Evolutionary conservation across 2,888 invertebrate genomes (phyloP).

Genomic region (Brachyopa scutellaris): DNA sequence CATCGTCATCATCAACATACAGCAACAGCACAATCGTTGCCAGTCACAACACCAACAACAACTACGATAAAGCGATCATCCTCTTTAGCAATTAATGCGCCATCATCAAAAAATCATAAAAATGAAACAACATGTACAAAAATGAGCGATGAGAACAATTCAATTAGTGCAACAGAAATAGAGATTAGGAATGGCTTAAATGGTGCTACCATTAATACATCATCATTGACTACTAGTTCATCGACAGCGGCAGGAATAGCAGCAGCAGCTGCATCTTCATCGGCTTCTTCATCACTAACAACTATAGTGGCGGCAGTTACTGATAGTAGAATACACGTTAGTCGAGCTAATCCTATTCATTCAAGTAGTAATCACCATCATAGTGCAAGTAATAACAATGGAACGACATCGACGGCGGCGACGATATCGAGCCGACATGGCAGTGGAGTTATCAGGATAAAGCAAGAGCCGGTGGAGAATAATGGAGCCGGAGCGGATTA

Average conservation of each 20-base stretch:
- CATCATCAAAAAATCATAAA: constrained; percentile 77
- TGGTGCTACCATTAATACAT: constrained; percentile 82
- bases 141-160: constrained; percentile 87
- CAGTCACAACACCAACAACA: constrained; percentile 58
- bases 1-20: constrained; percentile 61
- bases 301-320: constrained; percentile 73
- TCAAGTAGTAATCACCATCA: constrained; percentile 62
- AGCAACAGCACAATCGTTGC: constrained; percentile 60
- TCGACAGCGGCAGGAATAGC: constrained; percentile 45
- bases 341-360: constrained; percentile 65
- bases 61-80: constrained; percentile 33
- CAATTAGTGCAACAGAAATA: constrained; percentile 80
- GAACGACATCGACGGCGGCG: constrained; percentile 68
- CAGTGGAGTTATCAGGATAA: constrained; percentile 52
- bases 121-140: constrained; percentile 88
- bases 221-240: constrained; percentile 60
- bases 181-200: constrained; percentile 85
- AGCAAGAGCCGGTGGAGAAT: constrained; percentile 50
- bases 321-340: constrained; percentile 66
- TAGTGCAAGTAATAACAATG: constrained; percentile 55
- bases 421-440: constrained; percentile 42
- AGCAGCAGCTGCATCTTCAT: constrained; percentile 74
- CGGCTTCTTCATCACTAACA: constrained; percentile 74
- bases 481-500: constrained; percentile 52
- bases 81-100: constrained; percentile 66